Conservation (phyloP, 2,888 invertebrate genomes). For the Caenorhabditis imperialis region DNA sequence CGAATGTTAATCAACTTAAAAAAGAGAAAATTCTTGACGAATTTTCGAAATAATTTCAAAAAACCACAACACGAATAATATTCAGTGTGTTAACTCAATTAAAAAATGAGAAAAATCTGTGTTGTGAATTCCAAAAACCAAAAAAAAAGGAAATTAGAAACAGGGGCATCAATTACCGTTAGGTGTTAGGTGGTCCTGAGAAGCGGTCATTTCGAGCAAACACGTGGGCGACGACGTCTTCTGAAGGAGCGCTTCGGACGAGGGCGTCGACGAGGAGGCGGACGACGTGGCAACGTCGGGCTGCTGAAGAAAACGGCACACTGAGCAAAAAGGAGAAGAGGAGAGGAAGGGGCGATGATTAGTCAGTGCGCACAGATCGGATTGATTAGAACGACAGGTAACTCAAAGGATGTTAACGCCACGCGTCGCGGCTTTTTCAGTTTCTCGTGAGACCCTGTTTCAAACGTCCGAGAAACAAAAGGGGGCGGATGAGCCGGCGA, state of each 20-base stretch:
- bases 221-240: slow-evolving; percentile 1
- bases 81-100: too few species aligned
- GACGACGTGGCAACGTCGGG: slow-evolving; percentile 19
- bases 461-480: background rate
- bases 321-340: slow-evolving; percentile 3
- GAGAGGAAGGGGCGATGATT: slow-evolving; percentile 21
- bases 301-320: slow-evolving; percentile 44
- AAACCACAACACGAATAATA: slow-evolving; percentile 15
- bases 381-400: too few species aligned
- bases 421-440: background rate
- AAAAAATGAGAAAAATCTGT: background rate
- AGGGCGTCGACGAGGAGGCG: slow-evolving; percentile 19
- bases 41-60: background rate
- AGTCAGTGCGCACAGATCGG: background rate
- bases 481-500: slow-evolving; percentile 38
- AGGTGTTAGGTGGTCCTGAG: slow-evolving; percentile 48
- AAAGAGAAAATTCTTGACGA: too few species aligned
- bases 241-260: slow-evolving; percentile 5
- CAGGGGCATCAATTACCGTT: slow-evolving; percentile 49
- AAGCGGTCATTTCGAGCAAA: slow-evolving; percentile 50
- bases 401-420: too few species aligned
- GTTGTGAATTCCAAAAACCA: too few species aligned
- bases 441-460: background rate
- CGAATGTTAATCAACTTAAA: too few species aligned
- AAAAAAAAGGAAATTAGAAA: too few species aligned